Evolutionary conservation across 1,140 invertebrate genomes (phyloP).

Genomic region (Saccostrea cuccullata): DNA sequence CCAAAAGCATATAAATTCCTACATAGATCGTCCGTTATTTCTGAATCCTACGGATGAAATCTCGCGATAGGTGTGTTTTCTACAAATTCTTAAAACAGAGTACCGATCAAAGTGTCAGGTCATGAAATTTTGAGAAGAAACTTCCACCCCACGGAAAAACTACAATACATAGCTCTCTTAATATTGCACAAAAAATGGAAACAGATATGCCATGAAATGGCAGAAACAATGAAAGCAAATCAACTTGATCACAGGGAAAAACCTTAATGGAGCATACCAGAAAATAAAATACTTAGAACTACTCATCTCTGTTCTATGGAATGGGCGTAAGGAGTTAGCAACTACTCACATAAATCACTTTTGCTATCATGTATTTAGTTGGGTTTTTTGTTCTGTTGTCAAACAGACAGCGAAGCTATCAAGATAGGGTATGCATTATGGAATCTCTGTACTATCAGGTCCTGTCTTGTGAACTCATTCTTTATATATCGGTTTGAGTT

Average conservation of each 20-base stretch:
- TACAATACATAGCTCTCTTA: neutral
- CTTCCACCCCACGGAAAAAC: neutral
- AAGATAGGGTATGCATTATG: neutral
- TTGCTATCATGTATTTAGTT: neutral
- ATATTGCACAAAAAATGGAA: neutral
- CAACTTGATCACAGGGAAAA: slow-evolving; percentile 6
- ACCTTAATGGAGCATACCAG: neutral
- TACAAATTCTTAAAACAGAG: neutral
- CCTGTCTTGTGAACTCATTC: neutral
- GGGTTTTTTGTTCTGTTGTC: slow-evolving; percentile 2
- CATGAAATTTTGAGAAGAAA: neutral
- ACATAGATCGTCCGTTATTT: too few species aligned
- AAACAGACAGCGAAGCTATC: neutral
- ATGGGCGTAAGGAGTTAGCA: neutral
- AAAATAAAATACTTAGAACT: neutral
- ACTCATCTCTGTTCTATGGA: neutral
- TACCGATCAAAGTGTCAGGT: neutral
- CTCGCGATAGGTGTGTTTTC: too few species aligned
- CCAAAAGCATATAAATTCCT: too few species aligned
- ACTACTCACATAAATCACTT: slow-evolving; percentile 7
- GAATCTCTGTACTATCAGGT: neutral
- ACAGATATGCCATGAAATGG: neutral
- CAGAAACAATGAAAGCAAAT: slow-evolving; percentile 11
- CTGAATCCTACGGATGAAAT: too few species aligned
- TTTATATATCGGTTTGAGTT: neutral